phyloP scores from a whole-genome alignment of 2,113 vertebrate genomes.

The Pandion haliaetus region DNA sequence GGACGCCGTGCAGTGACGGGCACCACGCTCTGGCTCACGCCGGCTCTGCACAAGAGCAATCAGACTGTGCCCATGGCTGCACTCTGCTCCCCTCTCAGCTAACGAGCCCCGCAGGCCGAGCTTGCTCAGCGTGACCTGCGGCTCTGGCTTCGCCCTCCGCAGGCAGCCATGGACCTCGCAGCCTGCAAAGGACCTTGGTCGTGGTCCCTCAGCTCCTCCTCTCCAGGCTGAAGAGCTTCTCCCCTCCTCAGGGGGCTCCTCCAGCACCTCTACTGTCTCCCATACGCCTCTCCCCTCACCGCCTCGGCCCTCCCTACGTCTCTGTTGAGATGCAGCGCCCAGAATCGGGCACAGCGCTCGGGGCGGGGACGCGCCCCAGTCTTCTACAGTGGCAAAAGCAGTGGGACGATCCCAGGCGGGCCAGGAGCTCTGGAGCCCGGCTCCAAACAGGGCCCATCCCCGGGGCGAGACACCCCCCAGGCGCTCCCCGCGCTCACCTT shows the following conservation, averaged over 20 bases:
- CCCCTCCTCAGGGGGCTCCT: not conserved
- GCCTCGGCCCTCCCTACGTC: rapidly evolving
- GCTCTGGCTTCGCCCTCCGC: not conserved
- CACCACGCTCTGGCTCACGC: rapidly evolving
- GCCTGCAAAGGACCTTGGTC: not conserved
- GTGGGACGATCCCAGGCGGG: rapidly evolving
- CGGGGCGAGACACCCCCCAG: too few species aligned
- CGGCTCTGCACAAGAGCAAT: rapidly evolving
- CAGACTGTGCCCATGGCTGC: rapidly evolving
- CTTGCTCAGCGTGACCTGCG: rapidly evolving
- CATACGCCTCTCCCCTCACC: rapidly evolving
- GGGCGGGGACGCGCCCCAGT: rapidly evolving
- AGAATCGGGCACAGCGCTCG: rapidly evolving
- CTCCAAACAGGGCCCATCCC: not conserved
- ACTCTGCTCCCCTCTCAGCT: not conserved
- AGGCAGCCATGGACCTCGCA: rapidly evolving
- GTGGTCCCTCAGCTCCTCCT: not conserved
- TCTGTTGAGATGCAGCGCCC: not conserved
- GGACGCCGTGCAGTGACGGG: rapidly evolving
- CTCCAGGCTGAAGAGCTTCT: not conserved
- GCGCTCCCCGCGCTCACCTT: conserved; percentile 74
- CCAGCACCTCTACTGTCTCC: not conserved
- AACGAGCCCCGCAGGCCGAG: rapidly evolving
- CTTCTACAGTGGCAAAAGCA: rapidly evolving
- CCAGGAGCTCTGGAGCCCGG: not conserved